A percentile compares a stretch with the other conserved stretches of the same genome.
These are phyloP conservation scores for Chouioia cunea DNA, from an alignment of 2,888 invertebrate species.

Conservation along the genomic window DNA sequence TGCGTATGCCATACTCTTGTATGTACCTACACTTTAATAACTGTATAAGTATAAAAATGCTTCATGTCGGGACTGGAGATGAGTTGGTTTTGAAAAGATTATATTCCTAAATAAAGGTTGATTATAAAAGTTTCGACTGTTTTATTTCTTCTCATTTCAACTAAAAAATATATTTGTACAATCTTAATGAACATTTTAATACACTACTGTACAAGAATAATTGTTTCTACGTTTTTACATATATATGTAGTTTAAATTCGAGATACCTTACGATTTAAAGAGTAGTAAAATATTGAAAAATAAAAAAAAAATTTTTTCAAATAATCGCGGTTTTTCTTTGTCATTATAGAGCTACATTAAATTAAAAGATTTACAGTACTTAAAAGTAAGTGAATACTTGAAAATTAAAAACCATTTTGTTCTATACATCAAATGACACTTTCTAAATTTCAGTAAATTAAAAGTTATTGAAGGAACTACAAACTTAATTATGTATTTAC, in stretches of 20 bases:
- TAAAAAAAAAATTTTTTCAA: slow-evolving; percentile 11
- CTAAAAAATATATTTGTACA: slow-evolving; percentile 35
- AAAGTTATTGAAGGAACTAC: slow-evolving; percentile 20
- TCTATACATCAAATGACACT: slow-evolving; percentile 7
- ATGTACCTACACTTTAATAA: slow-evolving; percentile 12
- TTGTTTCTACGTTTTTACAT: background rate
- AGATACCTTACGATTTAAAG: background rate
- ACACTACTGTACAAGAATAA: slow-evolving; percentile 28
- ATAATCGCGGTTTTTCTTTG: background rate
- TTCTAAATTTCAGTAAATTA: slow-evolving; percentile 24
- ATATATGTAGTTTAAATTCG: background rate
- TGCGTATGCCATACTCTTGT: slow-evolving; percentile 21
- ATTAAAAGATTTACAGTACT: background rate
- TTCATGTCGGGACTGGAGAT: slow-evolving; percentile 42
- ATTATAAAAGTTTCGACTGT: slow-evolving; percentile 49
- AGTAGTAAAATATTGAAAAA: slow-evolving; percentile 2
- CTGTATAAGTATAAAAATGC: slow-evolving; percentile 21
- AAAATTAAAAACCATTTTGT: background rate
- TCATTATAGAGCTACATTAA: background rate
- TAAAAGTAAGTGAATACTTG: background rate
- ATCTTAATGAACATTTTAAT: slow-evolving; percentile 21
- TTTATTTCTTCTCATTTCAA: slow-evolving; percentile 28
- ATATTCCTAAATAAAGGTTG: slow-evolving; percentile 61
- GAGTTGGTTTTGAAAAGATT: slow-evolving; percentile 56
- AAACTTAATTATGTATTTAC: slow-evolving; percentile 30